phyloP scores from a whole-genome alignment of 2,797 vertebrate species.

The Acrocephalus scirpaceus region DNA sequence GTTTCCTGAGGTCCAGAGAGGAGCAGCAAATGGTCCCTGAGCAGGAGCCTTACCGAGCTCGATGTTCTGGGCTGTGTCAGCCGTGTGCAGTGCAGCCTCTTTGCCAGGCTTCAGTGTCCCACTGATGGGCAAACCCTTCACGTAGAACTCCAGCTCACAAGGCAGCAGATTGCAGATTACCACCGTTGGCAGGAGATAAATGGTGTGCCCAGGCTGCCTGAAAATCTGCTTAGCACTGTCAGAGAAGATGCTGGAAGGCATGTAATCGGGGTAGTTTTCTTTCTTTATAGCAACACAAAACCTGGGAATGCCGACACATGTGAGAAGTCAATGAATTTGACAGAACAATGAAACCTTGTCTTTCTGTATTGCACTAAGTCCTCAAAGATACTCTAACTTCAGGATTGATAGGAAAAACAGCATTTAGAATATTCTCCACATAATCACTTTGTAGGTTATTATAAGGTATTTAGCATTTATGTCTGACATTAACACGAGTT shows the following conservation, averaged over 20 bases:
- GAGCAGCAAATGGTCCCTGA: background rate
- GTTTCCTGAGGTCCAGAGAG: background rate
- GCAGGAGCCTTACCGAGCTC: constrained; percentile 85
- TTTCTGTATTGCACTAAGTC: background rate
- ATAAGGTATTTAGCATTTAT: background rate
- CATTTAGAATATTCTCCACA: background rate
- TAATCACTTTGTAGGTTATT: background rate
- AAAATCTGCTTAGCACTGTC: constrained; percentile 92
- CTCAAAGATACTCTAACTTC: background rate
- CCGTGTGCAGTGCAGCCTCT: constrained; percentile 88
- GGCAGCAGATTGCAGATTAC: constrained; percentile 93
- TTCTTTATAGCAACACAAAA: constrained; percentile 98
- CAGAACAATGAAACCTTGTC: background rate
- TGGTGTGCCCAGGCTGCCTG: constrained; percentile 92
- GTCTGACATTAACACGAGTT: background rate
- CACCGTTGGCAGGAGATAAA: constrained; percentile 93
- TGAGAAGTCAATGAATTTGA: background rate
- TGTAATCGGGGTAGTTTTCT: constrained; percentile 94
- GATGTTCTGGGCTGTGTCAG: constrained; percentile 94
- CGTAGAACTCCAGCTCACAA: constrained; percentile 92
- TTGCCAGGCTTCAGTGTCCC: constrained; percentile 92
- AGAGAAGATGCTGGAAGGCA: constrained; percentile 88
- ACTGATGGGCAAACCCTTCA: constrained; percentile 88
- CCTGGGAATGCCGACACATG: constrained; percentile 64
- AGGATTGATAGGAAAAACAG: background rate